These are phyloP conservation scores for Semibalanus balanoides DNA, from an alignment of 1,140 invertebrate genomes.

Conservation along the genomic window DNA sequence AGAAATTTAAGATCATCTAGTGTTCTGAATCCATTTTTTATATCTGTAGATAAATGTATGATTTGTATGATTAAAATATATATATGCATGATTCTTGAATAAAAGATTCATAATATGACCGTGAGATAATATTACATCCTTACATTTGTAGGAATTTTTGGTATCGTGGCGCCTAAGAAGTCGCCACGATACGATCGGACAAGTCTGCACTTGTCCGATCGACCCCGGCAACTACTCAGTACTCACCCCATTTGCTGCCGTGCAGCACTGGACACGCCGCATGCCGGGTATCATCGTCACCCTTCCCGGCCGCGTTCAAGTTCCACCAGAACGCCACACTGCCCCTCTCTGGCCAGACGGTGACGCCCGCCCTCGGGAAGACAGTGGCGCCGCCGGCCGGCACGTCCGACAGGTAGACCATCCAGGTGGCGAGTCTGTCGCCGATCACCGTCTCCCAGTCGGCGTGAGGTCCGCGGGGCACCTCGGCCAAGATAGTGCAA, in stretches of 20 bases:
- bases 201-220: no score
- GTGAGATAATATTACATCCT: no score
- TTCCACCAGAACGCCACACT: conserved; percentile 39
- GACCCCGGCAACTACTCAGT: no score
- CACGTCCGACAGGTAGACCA: conserved; percentile 33
- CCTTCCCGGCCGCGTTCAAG: conserved; percentile 31
- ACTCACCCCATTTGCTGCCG: conserved; percentile 38
- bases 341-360: conserved; percentile 30
- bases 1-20: no score
- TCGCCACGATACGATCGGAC: no score
- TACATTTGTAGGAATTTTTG: no score
- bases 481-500: conserved; percentile 36
- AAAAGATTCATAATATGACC: no score
- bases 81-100: no score
- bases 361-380: conserved; percentile 29
- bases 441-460: conserved; percentile 29
- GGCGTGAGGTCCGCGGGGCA: conserved; percentile 25
- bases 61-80: no score
- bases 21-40: no score
- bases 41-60: no score
- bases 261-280: conserved; percentile 37
- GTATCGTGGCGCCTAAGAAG: no score
- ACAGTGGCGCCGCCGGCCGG: conserved; percentile 33
- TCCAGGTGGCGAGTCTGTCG: conserved; percentile 41
- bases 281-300: conserved; percentile 32